These are phyloP conservation scores for Phortica magna DNA, from an alignment of 2,888 invertebrate species.

Conservation along the genomic window DNA sequence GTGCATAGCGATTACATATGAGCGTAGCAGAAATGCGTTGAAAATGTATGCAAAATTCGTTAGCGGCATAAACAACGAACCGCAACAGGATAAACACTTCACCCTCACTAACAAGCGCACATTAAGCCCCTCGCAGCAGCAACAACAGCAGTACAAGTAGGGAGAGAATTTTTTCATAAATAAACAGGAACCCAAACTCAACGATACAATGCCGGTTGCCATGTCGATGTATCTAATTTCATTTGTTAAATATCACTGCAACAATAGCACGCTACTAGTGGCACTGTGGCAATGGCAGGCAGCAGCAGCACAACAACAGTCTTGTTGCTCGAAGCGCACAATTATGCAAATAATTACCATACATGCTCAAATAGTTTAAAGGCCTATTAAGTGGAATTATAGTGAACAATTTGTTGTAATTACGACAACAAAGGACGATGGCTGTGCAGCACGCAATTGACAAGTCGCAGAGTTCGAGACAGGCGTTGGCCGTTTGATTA, in stretches of 20 bases:
- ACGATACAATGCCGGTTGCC: slow-evolving; percentile 1
- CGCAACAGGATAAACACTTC: background rate
- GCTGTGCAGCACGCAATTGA: background rate
- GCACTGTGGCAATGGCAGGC: background rate
- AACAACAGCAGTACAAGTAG: background rate
- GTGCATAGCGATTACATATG: background rate
- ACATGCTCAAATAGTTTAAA: slow-evolving; percentile 59
- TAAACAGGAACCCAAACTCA: background rate
- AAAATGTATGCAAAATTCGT: slow-evolving; percentile 6
- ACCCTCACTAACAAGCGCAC: background rate
- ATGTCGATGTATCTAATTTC: slow-evolving; percentile 42
- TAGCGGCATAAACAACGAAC: background rate
- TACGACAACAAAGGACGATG: background rate
- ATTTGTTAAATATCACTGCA: slow-evolving; percentile 54
- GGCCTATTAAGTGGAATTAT: slow-evolving; percentile 50
- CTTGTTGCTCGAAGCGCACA: slow-evolving; percentile 53
- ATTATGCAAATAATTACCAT: slow-evolving; percentile 62
- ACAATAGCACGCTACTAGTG: background rate
- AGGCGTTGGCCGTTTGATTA: slow-evolving; percentile 43
- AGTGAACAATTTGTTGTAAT: slow-evolving; percentile 49
- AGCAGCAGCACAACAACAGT: background rate
- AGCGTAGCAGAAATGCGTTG: background rate
- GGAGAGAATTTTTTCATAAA: background rate
- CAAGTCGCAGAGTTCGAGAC: background rate
- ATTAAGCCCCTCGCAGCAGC: background rate